Evolutionary conservation across 1,140 invertebrate species (phyloP).

Genomic region (Sesamia nonagrioides): DNA sequence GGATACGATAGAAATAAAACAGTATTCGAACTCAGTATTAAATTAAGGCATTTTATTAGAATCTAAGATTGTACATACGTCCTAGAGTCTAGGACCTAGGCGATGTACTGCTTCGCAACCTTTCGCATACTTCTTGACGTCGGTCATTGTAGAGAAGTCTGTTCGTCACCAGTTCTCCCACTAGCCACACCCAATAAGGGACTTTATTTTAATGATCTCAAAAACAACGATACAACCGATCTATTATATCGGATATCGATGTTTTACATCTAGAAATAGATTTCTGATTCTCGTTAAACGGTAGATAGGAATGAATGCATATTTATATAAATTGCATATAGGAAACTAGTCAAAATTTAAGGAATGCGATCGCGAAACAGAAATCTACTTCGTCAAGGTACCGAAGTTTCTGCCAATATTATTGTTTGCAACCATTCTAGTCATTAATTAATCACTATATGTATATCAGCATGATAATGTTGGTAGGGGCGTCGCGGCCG

Average conservation of each 20-base stretch:
- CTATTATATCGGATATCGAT: slow-evolving; percentile 38
- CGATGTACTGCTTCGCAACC: slow-evolving; percentile 58
- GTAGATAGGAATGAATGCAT: slow-evolving; percentile 53
- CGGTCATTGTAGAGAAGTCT: slow-evolving; percentile 1
- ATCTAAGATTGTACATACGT: slow-evolving; percentile 58
- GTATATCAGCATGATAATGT: slow-evolving; percentile 44
- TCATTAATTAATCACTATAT: slow-evolving; percentile 51
- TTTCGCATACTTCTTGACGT: slow-evolving; percentile 11
- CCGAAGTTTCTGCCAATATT: slow-evolving; percentile 62
- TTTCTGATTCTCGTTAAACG: slow-evolving; percentile 59
- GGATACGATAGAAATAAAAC: slow-evolving; percentile 68
- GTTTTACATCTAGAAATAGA: slow-evolving; percentile 57
- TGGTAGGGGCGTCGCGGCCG: slow-evolving; percentile 60
- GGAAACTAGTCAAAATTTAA: slow-evolving; percentile 51
- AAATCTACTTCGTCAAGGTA: slow-evolving; percentile 61
- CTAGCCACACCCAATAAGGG: slow-evolving; percentile 20
- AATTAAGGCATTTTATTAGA: slow-evolving; percentile 57
- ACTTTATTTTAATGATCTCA: slow-evolving; percentile 21
- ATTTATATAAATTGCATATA: slow-evolving; percentile 52
- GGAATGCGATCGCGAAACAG: slow-evolving; percentile 61
- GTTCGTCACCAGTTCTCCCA: background rate
- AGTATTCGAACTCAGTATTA: slow-evolving; percentile 78
- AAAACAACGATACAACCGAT: slow-evolving; percentile 33
- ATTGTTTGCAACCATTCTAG: slow-evolving; percentile 36
- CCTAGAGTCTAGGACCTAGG: slow-evolving; percentile 23